Evolutionary conservation across 1,140 invertebrate genomes (phyloP), one percentile per base, ranked within the genome.

Genomic region (Diorhabda elongata): DNA sequence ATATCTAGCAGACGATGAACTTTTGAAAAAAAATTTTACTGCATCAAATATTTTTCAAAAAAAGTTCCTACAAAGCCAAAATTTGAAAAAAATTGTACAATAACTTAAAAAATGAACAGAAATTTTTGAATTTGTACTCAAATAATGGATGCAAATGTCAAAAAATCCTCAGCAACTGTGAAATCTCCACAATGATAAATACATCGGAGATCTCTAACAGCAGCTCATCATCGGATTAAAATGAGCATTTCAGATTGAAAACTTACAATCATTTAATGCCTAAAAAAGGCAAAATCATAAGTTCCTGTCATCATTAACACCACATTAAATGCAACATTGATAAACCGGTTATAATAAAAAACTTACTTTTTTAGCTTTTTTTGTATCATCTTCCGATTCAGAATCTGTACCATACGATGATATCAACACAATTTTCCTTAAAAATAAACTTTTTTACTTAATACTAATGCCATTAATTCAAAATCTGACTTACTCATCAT

Each of bases 341-440:
- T 26, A 26, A 26, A 26, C 26, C 26, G 26, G 26, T 26, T 26
- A 26, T 26, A 26, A 26, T 26, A 26, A 26, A 26, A 26, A 26
- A 63, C 41, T 61, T 5, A 43, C 43, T 44, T 41, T 44, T 41
- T 68, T 63, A 42, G 3, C 41, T 43, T 61, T 71, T 64, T 58
- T 73, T 52, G 45, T 41, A 43, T 81, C 79, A 3, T 82, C 78
- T 58, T 78, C 78, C 0, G 83, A 83, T 61, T 83, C 81, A 72
- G 78, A 74, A 3, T 83, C 82, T 42, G 79, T 80, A 3, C 85
- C 85, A 76, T 85, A 87, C 0, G 85, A 87, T 7, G 87, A 85
- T 66, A 88, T 87, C 80, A 87, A 83, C 74, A 86, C 86, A 75
- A 87, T 87, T 82, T 84, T 85, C 58, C 85, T 87, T 68, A 41